Evolutionary conservation across 2,888 invertebrate species (phyloP), one percentile per base, ranked within the genome.

Genomic region (Cheiracanthium punctorium): DNA sequence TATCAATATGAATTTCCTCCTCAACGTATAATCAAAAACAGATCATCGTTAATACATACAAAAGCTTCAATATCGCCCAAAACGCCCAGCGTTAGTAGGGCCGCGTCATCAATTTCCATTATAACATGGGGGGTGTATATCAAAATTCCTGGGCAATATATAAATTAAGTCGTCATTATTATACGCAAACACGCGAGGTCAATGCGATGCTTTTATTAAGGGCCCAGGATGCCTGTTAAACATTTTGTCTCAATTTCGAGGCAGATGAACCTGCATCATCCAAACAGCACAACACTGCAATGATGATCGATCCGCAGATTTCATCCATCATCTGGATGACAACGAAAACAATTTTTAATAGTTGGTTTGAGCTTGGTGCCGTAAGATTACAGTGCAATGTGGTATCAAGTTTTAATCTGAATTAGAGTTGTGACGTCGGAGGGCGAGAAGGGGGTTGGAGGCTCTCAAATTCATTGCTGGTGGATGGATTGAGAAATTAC

Each of bases 301-400:
- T 74, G 74, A 74, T 70, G 70, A 74, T 84, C 84, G 73, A 73
- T 79, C 79, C 74, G 58, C 79, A 76, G 52, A 64, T 17, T 52
- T 20, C 84, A 84, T 84, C 84, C 24, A 84, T 84, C 84, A 79
- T 69, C 1, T 20, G 14, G 14, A 20, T 67, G 84, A 84, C 79
- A 84, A 69, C 79, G 74, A 41, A 73, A 84, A 70, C 84, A 79
- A 84, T 84, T 84, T 84, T 84, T 84, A 84, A 84, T 84, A 84
- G 69, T 69, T 41, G 67, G 79, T 69, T 74, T 14, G 29, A 67
- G 43, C n/a, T n/a, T 2, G 37, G 48, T 17, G 69, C 72, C 32
- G 84, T n/a, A 73, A 84, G 74, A 84, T 84, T 84, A 84, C 74
- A 79, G 84, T 74, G 69, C 73, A 32, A 41, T 64, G 76, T 71